These are phyloP conservation scores for Sigmodon hispidus DNA, from an alignment of 2,113 vertebrate species.

Conservation along the genomic window DNA sequence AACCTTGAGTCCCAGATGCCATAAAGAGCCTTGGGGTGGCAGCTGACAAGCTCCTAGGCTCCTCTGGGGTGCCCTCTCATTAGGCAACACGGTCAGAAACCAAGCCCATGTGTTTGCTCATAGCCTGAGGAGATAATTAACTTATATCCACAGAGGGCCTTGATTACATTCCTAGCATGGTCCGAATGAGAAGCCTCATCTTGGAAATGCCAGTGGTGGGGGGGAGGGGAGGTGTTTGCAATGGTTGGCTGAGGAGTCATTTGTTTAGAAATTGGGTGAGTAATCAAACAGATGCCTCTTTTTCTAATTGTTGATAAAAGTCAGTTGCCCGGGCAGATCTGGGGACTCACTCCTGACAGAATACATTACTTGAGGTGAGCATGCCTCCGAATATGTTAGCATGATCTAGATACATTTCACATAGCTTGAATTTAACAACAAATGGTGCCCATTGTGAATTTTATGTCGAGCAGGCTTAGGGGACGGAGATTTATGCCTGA, in stretches of 20 bases:
- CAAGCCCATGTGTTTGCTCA: conserved; percentile 84
- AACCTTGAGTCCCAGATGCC: not conserved
- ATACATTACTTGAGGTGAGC: conserved; percentile 76
- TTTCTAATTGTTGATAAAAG: conserved; percentile 83
- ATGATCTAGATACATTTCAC: conserved; percentile 72
- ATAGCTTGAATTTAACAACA: conserved; percentile 68
- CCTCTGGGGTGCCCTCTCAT: conserved; percentile 81
- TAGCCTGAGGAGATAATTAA: conserved; percentile 89
- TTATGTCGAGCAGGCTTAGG: not conserved
- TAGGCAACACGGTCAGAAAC: conserved; percentile 86
- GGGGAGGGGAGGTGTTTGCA: conserved; percentile 76
- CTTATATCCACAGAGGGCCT: conserved; percentile 86
- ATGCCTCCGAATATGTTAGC: conserved; percentile 75
- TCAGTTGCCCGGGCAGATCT: conserved; percentile 76
- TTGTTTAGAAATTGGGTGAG: conserved; percentile 83
- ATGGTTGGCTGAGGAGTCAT: conserved; percentile 82
- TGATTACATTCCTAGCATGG: conserved; percentile 89
- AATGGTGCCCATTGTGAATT: conserved; percentile 69
- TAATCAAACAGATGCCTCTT: conserved; percentile 82
- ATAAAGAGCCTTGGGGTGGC: conserved; percentile 73
- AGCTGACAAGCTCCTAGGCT: conserved; percentile 78
- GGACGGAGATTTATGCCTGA: conserved; percentile 18
- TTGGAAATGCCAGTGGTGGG: conserved; percentile 77
- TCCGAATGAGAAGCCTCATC: conserved; percentile 86
- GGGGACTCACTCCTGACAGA: conserved; percentile 63